Evolutionary conservation across 2,888 invertebrate species (phyloP), one percentile per base, ranked within the genome.

Genomic region (Achlya flavicornis): DNA sequence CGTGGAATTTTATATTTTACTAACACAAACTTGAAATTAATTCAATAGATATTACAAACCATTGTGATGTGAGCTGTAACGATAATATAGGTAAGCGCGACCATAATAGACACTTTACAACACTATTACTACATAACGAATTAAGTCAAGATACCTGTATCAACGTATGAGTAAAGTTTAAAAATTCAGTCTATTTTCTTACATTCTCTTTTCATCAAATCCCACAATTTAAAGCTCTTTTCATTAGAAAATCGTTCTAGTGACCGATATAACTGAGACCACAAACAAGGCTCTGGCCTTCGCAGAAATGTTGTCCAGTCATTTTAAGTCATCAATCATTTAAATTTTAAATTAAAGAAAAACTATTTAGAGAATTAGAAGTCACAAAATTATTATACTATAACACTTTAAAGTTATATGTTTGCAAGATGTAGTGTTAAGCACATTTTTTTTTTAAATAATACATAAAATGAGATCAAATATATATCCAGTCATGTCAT

Each of bases 391-490:
- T 46, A 78, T 70, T 66, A 70, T 70, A 71, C 65, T 75, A 80
- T 70, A 76, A 75, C 73, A 78, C 72, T 72, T 78, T 79, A 71
- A 81, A 80, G 76, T 71, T 78, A 67, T 80, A 79, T 78, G 76
- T 77, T 81, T 78, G 80, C 79, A 83, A 81, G 79, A 73, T 79
- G 78, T 73, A 75, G 77, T 80, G 81, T 85, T 89, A 87, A 88
- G 79, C 85, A 88, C 84, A 87, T 74, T 80, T 80, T 70, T 38
- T 8, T 76, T 86, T 86, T 81, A 80, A 85, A 86, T 85, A 89
- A 89, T 89, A 91, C 86, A 88, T 85, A 84, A 81, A 85, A 87
- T 92, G 92, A 92, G 92, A 92, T 92, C 92, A 91, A 87, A 86
- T 80, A 83, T 83, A 87, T 87, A 87, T 84, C 84, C 86, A 88